Evolutionary conservation across 2,888 invertebrate genomes (phyloP), one percentile per base, ranked within the genome.

Genomic region (Beris morrisii): DNA sequence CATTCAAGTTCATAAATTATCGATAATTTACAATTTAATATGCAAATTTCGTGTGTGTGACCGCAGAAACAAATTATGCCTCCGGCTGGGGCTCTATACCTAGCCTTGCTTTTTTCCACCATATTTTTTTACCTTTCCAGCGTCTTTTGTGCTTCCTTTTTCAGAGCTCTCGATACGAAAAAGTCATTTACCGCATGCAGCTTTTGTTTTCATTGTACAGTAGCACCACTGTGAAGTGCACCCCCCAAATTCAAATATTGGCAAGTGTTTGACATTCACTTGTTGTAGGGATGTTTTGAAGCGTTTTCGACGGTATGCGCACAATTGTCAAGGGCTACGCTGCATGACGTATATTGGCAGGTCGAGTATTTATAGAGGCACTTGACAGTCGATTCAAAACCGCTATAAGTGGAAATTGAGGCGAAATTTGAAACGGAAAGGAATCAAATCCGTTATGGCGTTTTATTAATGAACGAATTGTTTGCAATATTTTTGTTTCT

Each of bases 11-110:
- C 65, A 66, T 66, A 69, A 69, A 69, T 65, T 67, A 63, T 63
- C 64, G 67, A 67, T 65, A 69, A 69, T 69, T 69, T 69, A 69
- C 57, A 69, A 67, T 69, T 65, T 66, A 56, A 56, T 44, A 67
- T 65, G 66, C 52, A 61, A 69, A 67, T 66, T 63, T 66, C 28
- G 55, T 64, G 32, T 56, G 13, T 45, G 12, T 9, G 45, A 65
- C 38, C 30, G 13, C 65, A 65, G 28, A 54, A 43, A 64, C 44
- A 64, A 64, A 64, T 64, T 64, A 64, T 9, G 3, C 30, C 22
- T 13, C 13, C 50, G 52, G 13, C 13, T 45, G n/a, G 31, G 31
- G 31, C 4, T 12, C 50, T 50, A 50, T 7, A 53, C 22, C 22
- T 53, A 30, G 53, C 31, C 30, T 30, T n/a, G 28, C 53, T n/a